These are phyloP conservation scores for Agrotis segetum DNA, from an alignment of 2,888 invertebrate genomes.

Conservation along the genomic window DNA sequence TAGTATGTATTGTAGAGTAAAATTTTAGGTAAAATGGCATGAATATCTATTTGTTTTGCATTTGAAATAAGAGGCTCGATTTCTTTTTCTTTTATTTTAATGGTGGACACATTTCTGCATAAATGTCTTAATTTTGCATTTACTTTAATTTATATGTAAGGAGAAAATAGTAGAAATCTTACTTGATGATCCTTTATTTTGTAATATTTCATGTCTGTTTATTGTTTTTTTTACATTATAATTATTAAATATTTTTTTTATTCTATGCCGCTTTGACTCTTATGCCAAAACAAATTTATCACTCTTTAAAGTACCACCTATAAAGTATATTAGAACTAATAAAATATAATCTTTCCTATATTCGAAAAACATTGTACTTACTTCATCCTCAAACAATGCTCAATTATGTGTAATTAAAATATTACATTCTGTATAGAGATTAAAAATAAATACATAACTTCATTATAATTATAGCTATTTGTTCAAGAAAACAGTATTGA, in stretches of 20 bases:
- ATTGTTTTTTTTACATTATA: not conserved
- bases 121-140: too few species aligned
- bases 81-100: too few species aligned
- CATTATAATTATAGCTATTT: too few species aligned
- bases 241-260: not conserved
- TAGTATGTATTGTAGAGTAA: too few species aligned
- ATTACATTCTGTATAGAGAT: conserved; percentile 19
- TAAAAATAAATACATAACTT: not conserved
- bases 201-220: conserved; percentile 7
- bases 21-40: too few species aligned
- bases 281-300: not conserved
- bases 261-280: not conserved
- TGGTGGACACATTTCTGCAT: too few species aligned
- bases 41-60: too few species aligned
- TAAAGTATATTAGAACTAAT: not conserved
- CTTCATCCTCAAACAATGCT: conserved; percentile 37
- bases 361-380: conserved; percentile 44
- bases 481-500: too few species aligned
- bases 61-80: too few species aligned
- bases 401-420: conserved; percentile 32
- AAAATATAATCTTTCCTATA: not conserved
- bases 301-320: too few species aligned
- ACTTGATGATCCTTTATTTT: not conserved
- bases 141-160: too few species aligned
- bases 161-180: too few species aligned